Evolutionary conservation across 2,797 vertebrate genomes (phyloP), one percentile per base, ranked within the genome.

Genomic region (Urosaurus nigricauda): DNA sequence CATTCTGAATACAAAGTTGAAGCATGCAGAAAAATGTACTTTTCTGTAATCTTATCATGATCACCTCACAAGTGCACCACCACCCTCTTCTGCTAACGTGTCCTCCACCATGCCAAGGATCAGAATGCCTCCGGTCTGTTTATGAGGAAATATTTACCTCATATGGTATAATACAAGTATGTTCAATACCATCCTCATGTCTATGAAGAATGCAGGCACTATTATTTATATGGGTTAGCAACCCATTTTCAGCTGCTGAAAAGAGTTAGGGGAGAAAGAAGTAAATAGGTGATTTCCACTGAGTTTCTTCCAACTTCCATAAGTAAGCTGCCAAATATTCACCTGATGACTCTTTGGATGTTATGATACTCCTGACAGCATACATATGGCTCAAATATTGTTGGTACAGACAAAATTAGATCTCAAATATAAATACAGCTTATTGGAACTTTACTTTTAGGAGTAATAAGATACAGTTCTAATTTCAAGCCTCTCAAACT

Each of bases 81-180:
- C 60, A 84, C 90, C 90, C 94, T 86, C 86, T 82, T 95, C 90
- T 92, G 87, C 91, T 91, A 94, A 95, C 93, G 90, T 91, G 93
- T 94, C 94, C 89, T 89, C 56, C 68, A 73, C 21, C 83, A 83
- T 94, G 92, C 90, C 87, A 93, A 89, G 87, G 93, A 91, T 89
- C 89, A 94, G 90, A 90, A 92, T 90, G 92, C 93, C 93, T 75
- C 53, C 79, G 88, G 94, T 91, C 91, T 92, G 84, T 95, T 96
- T 96, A 92, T 94, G 92, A 90, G 95, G 94, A 91, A 94, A 95
- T 91, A 95, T 90, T 96, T 95, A 95, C 92, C 86, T 96, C 94
- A 96, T 94, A 88, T 91, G 43, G 63, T 84, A 87, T 75, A 92
- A 90, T 94, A 93, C 94, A 96, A 95, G 94, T 85, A 78, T 2